phyloP scores from a whole-genome alignment of 2,888 invertebrate species.

The Aspidiotus destructor region DNA sequence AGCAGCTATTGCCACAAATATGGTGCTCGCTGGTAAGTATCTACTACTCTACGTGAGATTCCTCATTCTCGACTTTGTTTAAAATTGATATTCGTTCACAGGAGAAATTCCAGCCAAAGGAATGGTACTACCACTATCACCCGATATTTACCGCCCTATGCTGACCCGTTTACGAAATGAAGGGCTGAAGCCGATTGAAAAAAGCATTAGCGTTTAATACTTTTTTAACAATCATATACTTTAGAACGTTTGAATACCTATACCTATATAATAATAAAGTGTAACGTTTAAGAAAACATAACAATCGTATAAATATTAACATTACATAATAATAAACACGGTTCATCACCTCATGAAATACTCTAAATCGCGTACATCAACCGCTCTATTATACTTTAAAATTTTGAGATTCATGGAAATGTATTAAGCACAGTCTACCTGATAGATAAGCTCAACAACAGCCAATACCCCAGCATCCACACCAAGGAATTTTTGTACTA shows the following conservation, averaged over 20 bases:
- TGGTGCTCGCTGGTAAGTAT: slow-evolving; percentile 57
- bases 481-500: slow-evolving; percentile 66
- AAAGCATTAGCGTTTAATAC: slow-evolving; percentile 47
- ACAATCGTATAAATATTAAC: neutral
- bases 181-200: slow-evolving; percentile 64
- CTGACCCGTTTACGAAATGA: slow-evolving; percentile 75
- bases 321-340: neutral
- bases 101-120: slow-evolving; percentile 95
- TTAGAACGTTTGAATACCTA: neutral
- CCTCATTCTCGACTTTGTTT: neutral
- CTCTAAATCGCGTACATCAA: neutral
- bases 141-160: slow-evolving; percentile 87
- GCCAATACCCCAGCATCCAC: slow-evolving; percentile 75
- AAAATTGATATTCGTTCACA: slow-evolving; percentile 41
- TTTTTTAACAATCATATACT: neutral
- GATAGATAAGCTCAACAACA: slow-evolving; percentile 43
- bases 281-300: neutral
- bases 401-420: neutral
- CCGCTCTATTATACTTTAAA: neutral
- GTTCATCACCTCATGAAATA: neutral
- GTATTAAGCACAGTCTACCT: too few relatives aligned
- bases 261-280: neutral
- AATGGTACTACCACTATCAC: slow-evolving; percentile 79
- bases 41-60: neutral
- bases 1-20: slow-evolving; percentile 91